These are phyloP conservation scores for Geopemphigus sp. DNA, from an alignment of 1,140 invertebrate species.

Conservation along the genomic window DNA sequence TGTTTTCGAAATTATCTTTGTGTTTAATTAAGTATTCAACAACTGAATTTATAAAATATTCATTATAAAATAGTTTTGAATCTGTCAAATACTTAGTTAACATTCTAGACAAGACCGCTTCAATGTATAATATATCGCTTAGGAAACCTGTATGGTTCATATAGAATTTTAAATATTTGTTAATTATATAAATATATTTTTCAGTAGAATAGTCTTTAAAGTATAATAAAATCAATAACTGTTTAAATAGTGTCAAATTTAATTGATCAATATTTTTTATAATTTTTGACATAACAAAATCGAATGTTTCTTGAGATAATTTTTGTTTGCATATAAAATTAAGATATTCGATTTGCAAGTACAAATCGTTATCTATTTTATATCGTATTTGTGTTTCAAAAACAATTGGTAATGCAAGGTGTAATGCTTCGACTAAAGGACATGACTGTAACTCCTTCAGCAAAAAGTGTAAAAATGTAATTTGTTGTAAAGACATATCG, in stretches of 20 bases:
- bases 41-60: slow-evolving; percentile 60
- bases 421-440: slow-evolving; percentile 62
- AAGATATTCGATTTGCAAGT: slow-evolving; percentile 59
- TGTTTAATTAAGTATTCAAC: slow-evolving; percentile 60
- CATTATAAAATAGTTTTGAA: slow-evolving; percentile 61
- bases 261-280: slow-evolving; percentile 40
- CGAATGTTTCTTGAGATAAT: slow-evolving; percentile 56
- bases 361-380: slow-evolving; percentile 59
- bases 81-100: slow-evolving; percentile 56
- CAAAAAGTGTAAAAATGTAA: slow-evolving; percentile 63
- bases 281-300: slow-evolving; percentile 50
- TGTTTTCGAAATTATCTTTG: slow-evolving; percentile 51
- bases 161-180: slow-evolving; percentile 55
- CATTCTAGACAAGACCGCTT: slow-evolving; percentile 57
- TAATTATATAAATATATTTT: slow-evolving; percentile 36
- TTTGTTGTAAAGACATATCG: slow-evolving; percentile 61
- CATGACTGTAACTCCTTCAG: slow-evolving; percentile 57
- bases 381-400: slow-evolving; percentile 62
- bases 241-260: neutral
- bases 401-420: slow-evolving; percentile 63
- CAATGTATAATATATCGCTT: slow-evolving; percentile 52
- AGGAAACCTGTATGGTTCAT: slow-evolving; percentile 57
- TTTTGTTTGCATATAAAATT: slow-evolving; percentile 59
- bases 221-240: neutral
- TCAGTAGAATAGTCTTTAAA: slow-evolving; percentile 17